These are phyloP conservation scores for Ranitomeya imitator DNA, from an alignment of 2,113 vertebrate species.

Conservation along the genomic window DNA sequence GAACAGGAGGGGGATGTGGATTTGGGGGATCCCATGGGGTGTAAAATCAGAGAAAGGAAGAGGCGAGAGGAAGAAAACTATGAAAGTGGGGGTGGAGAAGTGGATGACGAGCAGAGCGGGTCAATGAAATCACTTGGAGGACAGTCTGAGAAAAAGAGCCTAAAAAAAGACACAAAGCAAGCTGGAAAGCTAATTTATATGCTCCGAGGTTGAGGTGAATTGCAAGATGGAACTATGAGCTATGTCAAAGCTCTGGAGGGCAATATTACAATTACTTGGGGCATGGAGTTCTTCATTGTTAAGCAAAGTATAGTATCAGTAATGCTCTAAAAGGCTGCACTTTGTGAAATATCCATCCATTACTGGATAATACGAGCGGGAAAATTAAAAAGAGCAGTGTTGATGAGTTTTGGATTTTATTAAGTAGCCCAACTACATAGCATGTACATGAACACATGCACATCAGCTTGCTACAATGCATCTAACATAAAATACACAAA, in stretches of 20 bases:
- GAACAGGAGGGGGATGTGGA: not conserved
- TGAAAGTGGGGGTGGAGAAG: not conserved
- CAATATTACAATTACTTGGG: not conserved
- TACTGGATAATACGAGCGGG: too few species aligned
- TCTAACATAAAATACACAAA: too few species aligned
- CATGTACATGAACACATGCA: too few species aligned
- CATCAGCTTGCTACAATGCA: too few species aligned
- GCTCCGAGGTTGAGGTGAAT: not conserved
- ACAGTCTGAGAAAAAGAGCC: not conserved
- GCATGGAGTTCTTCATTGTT: too few species aligned
- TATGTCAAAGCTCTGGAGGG: not conserved
- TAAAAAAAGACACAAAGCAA: not conserved
- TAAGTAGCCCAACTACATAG: too few species aligned
- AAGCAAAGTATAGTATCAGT: too few species aligned
- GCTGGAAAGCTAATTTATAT: not conserved
- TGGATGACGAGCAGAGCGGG: not conserved
- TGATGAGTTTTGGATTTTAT: too few species aligned
- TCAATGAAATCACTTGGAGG: not conserved
- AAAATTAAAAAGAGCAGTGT: too few species aligned
- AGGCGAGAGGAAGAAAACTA: not conserved
- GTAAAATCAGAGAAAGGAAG: not conserved
- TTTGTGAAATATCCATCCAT: too few species aligned
- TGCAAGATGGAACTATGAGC: not conserved
- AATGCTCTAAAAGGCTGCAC: too few species aligned
- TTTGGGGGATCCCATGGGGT: not conserved